Evolutionary conservation across 2,888 invertebrate species (phyloP).

Genomic region (Polyploca ridens): DNA sequence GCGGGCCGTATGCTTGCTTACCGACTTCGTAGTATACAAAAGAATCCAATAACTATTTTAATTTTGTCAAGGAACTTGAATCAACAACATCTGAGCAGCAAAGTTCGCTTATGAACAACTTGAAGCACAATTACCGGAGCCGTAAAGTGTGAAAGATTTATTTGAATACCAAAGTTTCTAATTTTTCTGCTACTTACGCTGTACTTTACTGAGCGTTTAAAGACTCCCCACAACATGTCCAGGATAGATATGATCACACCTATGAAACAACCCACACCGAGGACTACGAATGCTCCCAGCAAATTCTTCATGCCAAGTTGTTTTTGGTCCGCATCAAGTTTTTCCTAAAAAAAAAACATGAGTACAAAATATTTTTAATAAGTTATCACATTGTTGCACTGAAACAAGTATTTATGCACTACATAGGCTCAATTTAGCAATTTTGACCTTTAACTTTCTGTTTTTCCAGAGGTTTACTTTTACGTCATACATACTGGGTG

Average conservation of each 20-base stretch:
- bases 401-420: too few relatives aligned
- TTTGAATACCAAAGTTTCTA: not conserved
- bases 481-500: too few relatives aligned
- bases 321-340: slow-evolving; percentile 55
- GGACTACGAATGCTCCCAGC: slow-evolving; percentile 76
- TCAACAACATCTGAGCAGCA: not conserved
- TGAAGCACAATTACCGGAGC: not conserved
- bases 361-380: too few relatives aligned
- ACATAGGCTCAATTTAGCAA: too few relatives aligned
- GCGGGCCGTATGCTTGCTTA: too few relatives aligned
- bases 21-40: too few relatives aligned
- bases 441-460: too few relatives aligned
- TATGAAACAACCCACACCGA: slow-evolving; percentile 67
- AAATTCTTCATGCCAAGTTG: slow-evolving; percentile 76
- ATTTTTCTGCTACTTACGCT: slow-evolving; percentile 52
- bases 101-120: not conserved
- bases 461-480: too few relatives aligned
- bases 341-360: slow-evolving; percentile 47
- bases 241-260: slow-evolving; percentile 68
- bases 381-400: too few relatives aligned
- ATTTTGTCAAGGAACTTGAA: not conserved
- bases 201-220: slow-evolving; percentile 76
- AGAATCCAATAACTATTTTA: too few relatives aligned
- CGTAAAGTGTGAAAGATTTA: not conserved
- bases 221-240: slow-evolving; percentile 80